A percentile compares a stretch with the other conserved stretches of the same genome.
Conservation (phyloP, 2,888 invertebrate species). For the Seladonia tumulorum region DNA sequence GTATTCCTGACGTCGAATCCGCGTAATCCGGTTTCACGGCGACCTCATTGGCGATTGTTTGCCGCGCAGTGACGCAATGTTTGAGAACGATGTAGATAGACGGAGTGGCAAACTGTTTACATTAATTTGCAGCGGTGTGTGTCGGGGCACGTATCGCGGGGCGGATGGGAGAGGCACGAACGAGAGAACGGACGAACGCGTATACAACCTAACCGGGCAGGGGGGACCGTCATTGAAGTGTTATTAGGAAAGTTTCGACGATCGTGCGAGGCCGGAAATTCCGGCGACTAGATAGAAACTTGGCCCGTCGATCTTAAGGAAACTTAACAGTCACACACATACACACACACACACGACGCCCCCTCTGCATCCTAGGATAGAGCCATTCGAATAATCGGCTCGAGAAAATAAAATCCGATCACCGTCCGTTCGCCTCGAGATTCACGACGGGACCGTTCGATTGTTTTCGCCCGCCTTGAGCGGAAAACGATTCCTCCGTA, state of each 20-base stretch:
- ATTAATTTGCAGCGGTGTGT: conserved; percentile 43
- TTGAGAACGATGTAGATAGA: conserved; percentile 29
- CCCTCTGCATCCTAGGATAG: background rate
- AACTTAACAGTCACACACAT: background rate
- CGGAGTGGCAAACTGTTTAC: conserved; percentile 39
- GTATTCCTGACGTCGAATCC: background rate
- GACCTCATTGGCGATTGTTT: conserved; percentile 39
- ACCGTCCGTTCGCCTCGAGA: background rate
- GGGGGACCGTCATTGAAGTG: background rate
- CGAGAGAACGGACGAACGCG: background rate
- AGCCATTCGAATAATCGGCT: background rate
- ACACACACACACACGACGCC: background rate
- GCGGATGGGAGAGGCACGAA: conserved; percentile 12
- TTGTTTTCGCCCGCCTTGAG: background rate
- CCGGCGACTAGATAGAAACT: conserved; percentile 17
- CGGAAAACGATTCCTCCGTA: background rate
- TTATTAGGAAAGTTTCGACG: conserved; percentile 51
- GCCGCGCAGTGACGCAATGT: conserved; percentile 34
- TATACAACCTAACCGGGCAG: background rate
- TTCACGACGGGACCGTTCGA: background rate
- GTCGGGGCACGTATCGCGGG: conserved; percentile 30
- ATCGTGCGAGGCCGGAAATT: conserved; percentile 24
- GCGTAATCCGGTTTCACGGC: conserved; percentile 12
- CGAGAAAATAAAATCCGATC: background rate
- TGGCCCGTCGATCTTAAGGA: background rate